Percentiles rank a stretch among this genome's conserved stretches.
Evolutionary conservation across 2,113 vertebrate species (phyloP).

Genomic region (Clarias macrocephalus): DNA sequence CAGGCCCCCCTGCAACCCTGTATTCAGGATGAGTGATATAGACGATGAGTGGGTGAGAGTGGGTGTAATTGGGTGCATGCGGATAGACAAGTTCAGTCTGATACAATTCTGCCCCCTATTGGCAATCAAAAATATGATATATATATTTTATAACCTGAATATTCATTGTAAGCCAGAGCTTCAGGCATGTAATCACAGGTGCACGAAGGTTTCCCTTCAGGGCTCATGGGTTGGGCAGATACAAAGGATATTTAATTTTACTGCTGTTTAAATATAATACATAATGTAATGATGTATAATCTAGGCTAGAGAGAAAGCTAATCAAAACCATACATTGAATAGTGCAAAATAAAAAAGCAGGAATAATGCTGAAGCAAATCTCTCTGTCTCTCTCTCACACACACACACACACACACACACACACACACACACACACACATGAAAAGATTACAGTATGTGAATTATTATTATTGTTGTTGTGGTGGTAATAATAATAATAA

Average conservation of each 20-base stretch:
- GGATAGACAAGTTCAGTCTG: background rate
- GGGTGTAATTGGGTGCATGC: too few species aligned
- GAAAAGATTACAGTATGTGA: background rate
- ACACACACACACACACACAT: background rate
- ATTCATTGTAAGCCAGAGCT: background rate
- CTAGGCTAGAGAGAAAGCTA: background rate
- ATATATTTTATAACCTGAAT: background rate
- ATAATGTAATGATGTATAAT: background rate
- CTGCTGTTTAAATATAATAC: background rate
- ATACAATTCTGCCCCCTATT: conserved; percentile 7
- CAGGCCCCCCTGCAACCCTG: too few species aligned
- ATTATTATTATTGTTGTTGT: background rate
- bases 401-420: background rate
- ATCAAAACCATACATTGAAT: background rate
- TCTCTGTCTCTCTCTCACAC: background rate
- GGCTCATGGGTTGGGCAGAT: background rate
- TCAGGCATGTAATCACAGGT: background rate
- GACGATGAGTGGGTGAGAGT: too few species aligned
- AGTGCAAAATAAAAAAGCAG: background rate
- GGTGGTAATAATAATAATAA: background rate
- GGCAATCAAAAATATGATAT: background rate
- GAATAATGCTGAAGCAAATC: background rate
- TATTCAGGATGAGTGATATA: too few species aligned
- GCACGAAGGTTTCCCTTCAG: background rate
- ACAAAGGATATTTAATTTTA: background rate